These are phyloP conservation scores for Gadopsis bispinosus DNA, from an alignment of 2,797 vertebrate species.

Conservation along the genomic window DNA sequence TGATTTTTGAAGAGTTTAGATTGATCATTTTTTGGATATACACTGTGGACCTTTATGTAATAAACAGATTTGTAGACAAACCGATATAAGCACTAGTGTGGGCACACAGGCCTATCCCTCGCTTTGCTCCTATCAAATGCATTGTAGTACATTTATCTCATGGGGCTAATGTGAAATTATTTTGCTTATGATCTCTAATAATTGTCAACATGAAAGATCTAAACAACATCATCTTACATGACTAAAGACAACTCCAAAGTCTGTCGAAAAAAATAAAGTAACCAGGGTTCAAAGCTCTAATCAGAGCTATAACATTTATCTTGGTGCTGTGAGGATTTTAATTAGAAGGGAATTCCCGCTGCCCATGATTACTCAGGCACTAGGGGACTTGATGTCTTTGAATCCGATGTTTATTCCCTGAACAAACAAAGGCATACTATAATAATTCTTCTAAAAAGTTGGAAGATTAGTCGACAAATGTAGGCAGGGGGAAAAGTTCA, in stretches of 20 bases:
- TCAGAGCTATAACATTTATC: constrained; percentile 67
- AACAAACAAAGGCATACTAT: constrained; percentile 49
- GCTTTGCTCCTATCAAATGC: constrained; percentile 39
- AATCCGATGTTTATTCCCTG: constrained; percentile 60
- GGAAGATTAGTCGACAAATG: constrained; percentile 28
- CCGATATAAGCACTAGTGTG: constrained; percentile 3
- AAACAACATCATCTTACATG: constrained; percentile 52
- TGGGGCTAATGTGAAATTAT: constrained; percentile 52
- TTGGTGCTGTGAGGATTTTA: constrained; percentile 70
- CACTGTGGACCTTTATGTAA: constrained; percentile 2
- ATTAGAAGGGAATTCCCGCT: constrained; percentile 75
- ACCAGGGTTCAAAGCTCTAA: constrained; percentile 60
- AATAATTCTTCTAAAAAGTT: constrained; percentile 28
- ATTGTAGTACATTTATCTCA: constrained; percentile 41
- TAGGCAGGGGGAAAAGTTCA: constrained; percentile 22
- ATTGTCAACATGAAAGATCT: constrained; percentile 63
- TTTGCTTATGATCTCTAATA: constrained; percentile 60
- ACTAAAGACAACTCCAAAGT: constrained; percentile 51
- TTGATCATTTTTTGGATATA: not conserved
- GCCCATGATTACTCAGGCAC: constrained; percentile 70
- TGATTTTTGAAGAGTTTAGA: not conserved
- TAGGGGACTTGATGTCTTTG: constrained; percentile 63
- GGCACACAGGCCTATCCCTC: constrained; percentile 10
- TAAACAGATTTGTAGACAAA: constrained; percentile 6
- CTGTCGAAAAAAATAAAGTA: constrained; percentile 14